Evolutionary conservation across 35 echinoderm and acorn worm species (phyloP).

Genomic region (Ophiothrix spiculata): DNA sequence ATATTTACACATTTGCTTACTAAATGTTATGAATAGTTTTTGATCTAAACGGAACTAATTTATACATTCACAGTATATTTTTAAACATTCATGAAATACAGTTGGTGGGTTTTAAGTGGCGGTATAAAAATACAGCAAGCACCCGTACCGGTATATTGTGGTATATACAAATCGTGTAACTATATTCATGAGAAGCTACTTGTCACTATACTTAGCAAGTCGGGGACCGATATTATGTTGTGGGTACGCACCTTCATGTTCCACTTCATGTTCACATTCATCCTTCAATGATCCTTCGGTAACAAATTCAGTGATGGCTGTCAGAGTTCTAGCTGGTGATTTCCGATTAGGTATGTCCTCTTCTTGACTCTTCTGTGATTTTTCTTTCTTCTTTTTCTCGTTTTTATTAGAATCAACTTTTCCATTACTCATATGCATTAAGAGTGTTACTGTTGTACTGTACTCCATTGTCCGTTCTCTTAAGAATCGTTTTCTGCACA

Average conservation of each 20-base stretch:
- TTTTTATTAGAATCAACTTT: slow-evolving; percentile 65
- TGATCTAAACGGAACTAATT: no score
- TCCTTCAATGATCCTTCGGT: slow-evolving; percentile 33
- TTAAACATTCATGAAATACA: no score
- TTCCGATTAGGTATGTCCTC: background rate
- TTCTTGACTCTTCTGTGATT: background rate
- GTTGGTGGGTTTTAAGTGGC: no score
- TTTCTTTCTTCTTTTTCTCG: slow-evolving; percentile 40
- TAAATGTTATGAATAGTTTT: no score
- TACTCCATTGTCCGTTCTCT: slow-evolving; percentile 77
- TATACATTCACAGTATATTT: no score
- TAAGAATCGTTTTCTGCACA: slow-evolving; percentile 79
- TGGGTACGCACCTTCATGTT: slow-evolving; percentile 45
- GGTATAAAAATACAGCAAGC: no score
- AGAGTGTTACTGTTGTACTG: slow-evolving; percentile 54
- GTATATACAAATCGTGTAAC: no score
- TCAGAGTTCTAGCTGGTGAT: slow-evolving; percentile 18
- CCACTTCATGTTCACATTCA: slow-evolving; percentile 27
- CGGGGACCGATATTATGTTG: slow-evolving; percentile 49
- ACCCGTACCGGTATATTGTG: no score
- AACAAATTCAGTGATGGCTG: slow-evolving; percentile 36
- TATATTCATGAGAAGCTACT: no score
- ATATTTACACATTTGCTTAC: no score
- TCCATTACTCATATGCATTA: slow-evolving; percentile 53
- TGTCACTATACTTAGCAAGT: slow-evolving; percentile 48